Evolutionary conservation across 2,888 invertebrate species (phyloP), one percentile per base, ranked within the genome.

Genomic region (Camponotus fellah): DNA sequence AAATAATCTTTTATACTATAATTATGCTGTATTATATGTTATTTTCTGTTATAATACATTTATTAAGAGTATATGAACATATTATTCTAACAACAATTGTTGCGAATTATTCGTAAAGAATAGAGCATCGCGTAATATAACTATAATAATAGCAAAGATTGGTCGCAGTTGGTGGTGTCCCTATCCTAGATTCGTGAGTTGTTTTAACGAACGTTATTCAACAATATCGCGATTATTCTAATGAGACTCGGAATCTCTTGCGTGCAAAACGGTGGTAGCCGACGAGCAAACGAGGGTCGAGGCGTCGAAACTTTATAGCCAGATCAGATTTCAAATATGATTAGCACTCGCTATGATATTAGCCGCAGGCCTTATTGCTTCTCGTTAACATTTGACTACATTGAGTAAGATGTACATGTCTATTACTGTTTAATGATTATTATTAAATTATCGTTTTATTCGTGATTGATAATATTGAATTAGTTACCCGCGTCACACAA

Each of bases 301-400:
- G 34, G 66, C 77, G 82, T 81, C 87, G 91, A 91, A 91, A 92
- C 88, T 89, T 89, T 87, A 89, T 89, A 87, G 87, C 85, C 77
- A 68, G 89, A 87, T 92, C 91, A 88, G 90, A 90, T 92, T 87
- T 91, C 90, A 91, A 90, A 90, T 89, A 89, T 88, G 88, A 92
- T 91, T 91, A 89, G 86, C 87, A 85, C 74, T 82, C 43, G 58
- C 26, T 53, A 34, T 26, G 65, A 21, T n/a, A 77, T 56, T 64
- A 66, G 40, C 34, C 56, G 40, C 40, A 26, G 14, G 32, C 32
- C 43, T n/a, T 53, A n/a, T 32, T 66, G 32, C 77, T 77, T 77
- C 53, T 40, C 43, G 49, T 60, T 74, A 80, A 40, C 37, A 46
- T 10, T 5, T 60, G 21, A 32, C 4, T 77, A 56, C 4, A 32